Percentiles rank a stretch among this genome's conserved stretches.
phyloP scores from a whole-genome alignment of 2,888 invertebrate genomes.

The Caenorhabditis imperialis region DNA sequence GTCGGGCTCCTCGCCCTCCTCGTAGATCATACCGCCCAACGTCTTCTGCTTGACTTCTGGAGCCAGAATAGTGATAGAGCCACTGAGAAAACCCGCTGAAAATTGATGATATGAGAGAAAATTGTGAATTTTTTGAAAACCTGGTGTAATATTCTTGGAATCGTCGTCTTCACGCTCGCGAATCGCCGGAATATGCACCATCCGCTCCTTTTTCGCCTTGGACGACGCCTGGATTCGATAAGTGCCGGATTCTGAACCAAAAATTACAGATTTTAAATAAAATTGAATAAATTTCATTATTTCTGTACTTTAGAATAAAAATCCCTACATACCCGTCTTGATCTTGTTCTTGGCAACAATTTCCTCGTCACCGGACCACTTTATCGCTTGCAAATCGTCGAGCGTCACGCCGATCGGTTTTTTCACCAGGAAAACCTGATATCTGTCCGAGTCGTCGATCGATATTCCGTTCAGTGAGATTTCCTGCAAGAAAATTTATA shows the following conservation, averaged over 20 bases:
- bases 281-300: background rate
- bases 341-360: constrained; percentile 25
- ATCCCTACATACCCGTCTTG: constrained; percentile 30
- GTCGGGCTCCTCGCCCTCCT: constrained; percentile 42
- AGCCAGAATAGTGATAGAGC: constrained; percentile 36
- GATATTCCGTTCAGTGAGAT: constrained; percentile 4
- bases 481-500: no score
- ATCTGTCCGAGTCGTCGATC: background rate
- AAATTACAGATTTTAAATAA: background rate
- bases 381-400: constrained; percentile 32
- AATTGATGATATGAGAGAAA: no score
- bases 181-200: constrained; percentile 46
- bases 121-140: constrained; percentile 24
- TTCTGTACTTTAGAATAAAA: no score
- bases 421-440: constrained; percentile 32
- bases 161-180: constrained; percentile 21
- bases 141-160: constrained; percentile 35
- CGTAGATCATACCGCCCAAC: constrained; percentile 47
- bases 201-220: constrained; percentile 26
- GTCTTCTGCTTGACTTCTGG: constrained; percentile 27
- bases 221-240: constrained; percentile 23
- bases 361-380: constrained; percentile 29
- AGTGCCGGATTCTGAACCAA: constrained; percentile 34
- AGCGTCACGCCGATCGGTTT: constrained; percentile 39
- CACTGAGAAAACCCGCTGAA: constrained; percentile 27